Evolutionary conservation across 2,113 vertebrate genomes (phyloP).

Genomic region (Micromys minutus): DNA sequence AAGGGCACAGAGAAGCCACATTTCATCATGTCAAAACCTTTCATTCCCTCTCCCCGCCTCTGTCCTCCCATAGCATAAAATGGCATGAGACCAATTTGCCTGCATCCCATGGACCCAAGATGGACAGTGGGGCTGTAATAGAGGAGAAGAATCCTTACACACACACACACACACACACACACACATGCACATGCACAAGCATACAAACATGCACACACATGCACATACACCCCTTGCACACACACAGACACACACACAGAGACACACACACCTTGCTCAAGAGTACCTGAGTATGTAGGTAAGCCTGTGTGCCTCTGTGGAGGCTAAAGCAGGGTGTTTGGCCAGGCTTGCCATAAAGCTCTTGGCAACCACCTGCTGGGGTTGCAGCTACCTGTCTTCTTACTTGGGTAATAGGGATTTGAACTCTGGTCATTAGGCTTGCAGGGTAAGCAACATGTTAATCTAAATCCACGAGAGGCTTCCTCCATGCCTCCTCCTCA

Average conservation of each 20-base stretch:
- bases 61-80: no score
- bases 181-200: no score
- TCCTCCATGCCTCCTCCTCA: background rate
- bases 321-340: background rate
- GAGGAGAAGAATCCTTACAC: no score
- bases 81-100: background rate
- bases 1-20: background rate
- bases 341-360: background rate
- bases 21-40: background rate
- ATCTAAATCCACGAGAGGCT: background rate
- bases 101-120: no score
- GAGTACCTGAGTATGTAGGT: background rate
- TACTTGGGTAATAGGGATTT: background rate
- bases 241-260: background rate
- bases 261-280: no score
- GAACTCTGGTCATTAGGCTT: background rate
- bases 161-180: no score
- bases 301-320: background rate
- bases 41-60: background rate
- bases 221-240: background rate
- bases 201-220: no score
- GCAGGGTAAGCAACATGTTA: background rate
- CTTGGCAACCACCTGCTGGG: background rate
- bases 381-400: background rate
- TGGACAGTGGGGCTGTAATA: background rate